Evolutionary conservation across 2,888 invertebrate species (phyloP).

Genomic region (Silvanus unidentatus): DNA sequence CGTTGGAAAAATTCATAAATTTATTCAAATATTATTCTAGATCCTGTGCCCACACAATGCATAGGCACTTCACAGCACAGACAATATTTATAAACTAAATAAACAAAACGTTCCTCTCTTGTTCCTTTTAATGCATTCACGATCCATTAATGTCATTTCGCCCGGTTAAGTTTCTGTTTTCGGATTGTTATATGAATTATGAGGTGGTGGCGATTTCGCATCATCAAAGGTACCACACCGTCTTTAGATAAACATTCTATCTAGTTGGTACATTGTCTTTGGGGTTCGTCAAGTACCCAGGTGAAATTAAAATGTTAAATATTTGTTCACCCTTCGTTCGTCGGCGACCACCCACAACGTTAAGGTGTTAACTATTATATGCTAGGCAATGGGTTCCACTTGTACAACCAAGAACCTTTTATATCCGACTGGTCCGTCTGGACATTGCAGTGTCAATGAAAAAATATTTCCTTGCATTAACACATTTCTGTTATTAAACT

Average conservation of each 20-base stretch:
- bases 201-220: too few relatives aligned
- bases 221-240: conserved; percentile 1
- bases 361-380: conserved; percentile 24
- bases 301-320: conserved; percentile 38
- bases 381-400: conserved; percentile 2
- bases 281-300: conserved; percentile 35
- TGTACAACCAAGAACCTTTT: background rate
- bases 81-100: too few relatives aligned
- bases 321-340: conserved; percentile 27
- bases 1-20: too few relatives aligned
- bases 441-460: conserved; percentile 31
- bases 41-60: too few relatives aligned
- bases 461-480: conserved; percentile 42
- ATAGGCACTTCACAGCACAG: too few relatives aligned
- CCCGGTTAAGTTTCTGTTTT: too few relatives aligned
- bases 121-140: too few relatives aligned
- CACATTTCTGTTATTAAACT: conserved; percentile 39
- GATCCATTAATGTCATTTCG: too few relatives aligned
- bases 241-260: conserved; percentile 22
- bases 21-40: too few relatives aligned
- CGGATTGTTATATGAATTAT: too few relatives aligned
- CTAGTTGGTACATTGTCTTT: conserved; percentile 35
- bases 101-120: too few relatives aligned
- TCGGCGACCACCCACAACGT: conserved; percentile 28
- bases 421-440: conserved; percentile 14